Base-by-base conservation (phyloP, 2,797 vertebrate species). In the Psittacula echo region DNA sequence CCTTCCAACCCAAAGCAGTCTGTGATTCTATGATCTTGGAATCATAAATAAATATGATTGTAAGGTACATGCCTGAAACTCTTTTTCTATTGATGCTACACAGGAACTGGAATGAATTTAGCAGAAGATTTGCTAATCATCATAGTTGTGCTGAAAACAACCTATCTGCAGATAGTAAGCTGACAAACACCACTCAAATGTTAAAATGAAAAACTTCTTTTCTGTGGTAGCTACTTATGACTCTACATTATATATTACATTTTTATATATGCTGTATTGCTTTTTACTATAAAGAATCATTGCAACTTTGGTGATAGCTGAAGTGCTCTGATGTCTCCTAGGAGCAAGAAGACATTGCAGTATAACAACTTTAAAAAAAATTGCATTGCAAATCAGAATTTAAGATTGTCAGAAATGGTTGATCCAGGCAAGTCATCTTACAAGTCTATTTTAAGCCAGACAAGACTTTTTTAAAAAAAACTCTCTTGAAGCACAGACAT, bases 191-290 rank as follows among this genome's bases (percentile, higher is more conserved):
- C 83, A 97, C 77, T 67, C 84, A 96, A 95, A 94, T 74, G 73
- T 76, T 96, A 82, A 97, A 97, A 96, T 54, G 41, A 96, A 97
- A 95, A 96, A 90, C 51, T 96, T 70, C 89, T 95, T 94, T 93
- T 61, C 93, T 93, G 89, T 94, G 93, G 97, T 95, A 95, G 83
- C 94, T 97, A 92, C 87, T 97, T 96, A 92, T 75, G 83, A 95
- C 91, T 96, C 81, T 79, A 95, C 79, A 66, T 89, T 94, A 87
- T 80, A 96, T 94, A 96, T 93, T 90, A 93, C 93, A 94, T 92
- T 97, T 97, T 97, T 96, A 97, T 96, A 94, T 95, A 97, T 95
- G 89, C 91, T 94, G 92, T 94, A 92, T 92, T 97, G 93, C 96
- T 96, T 97, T 97, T 96, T 95, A 84, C 83, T 95, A 93, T 87